phyloP scores from a whole-genome alignment of 1,140 invertebrate genomes.

The Atopsyche davidsoni region DNA sequence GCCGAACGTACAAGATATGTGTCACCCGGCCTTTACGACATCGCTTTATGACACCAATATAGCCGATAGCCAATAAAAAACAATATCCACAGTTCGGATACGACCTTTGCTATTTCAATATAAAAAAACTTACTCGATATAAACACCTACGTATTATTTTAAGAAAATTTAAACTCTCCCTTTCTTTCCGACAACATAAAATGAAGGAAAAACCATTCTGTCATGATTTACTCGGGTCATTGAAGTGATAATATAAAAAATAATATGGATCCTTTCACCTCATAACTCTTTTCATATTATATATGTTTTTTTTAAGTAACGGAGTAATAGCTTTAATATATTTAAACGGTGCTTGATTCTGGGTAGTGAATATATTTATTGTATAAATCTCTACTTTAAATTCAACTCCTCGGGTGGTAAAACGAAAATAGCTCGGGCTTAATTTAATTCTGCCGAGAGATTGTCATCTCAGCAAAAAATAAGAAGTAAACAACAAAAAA shows the following conservation, averaged over 20 bases:
- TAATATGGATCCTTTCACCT: too few relatives aligned
- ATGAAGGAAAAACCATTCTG: conserved; percentile 10
- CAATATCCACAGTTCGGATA: conserved; percentile 27
- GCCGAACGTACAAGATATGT: conserved; percentile 21
- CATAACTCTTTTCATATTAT: too few relatives aligned
- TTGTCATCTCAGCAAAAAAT: too few relatives aligned
- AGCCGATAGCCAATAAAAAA: conserved; percentile 31
- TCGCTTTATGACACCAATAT: conserved; percentile 29
- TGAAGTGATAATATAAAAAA: conserved; percentile 9
- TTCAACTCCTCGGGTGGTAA: too few relatives aligned
- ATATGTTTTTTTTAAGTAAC: too few relatives aligned
- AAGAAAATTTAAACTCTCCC: conserved; percentile 4
- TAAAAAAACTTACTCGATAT: conserved; percentile 18
- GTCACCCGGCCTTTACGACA: conserved; percentile 27
- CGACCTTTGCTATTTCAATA: conserved; percentile 28
- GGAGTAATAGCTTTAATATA: too few relatives aligned
- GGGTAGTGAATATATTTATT: too few relatives aligned
- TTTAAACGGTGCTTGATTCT: too few relatives aligned
- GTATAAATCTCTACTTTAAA: too few relatives aligned
- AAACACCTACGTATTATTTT: conserved; percentile 16
- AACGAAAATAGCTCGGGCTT: too few relatives aligned
- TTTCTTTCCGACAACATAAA: background rate
- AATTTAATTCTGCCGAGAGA: too few relatives aligned
- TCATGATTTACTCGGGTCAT: conserved; percentile 12
- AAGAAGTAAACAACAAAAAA: too few relatives aligned